Evolutionary conservation across 2,797 vertebrate species (phyloP), one percentile per base, ranked within the genome.

Genomic region (Lacerta bilineata): DNA sequence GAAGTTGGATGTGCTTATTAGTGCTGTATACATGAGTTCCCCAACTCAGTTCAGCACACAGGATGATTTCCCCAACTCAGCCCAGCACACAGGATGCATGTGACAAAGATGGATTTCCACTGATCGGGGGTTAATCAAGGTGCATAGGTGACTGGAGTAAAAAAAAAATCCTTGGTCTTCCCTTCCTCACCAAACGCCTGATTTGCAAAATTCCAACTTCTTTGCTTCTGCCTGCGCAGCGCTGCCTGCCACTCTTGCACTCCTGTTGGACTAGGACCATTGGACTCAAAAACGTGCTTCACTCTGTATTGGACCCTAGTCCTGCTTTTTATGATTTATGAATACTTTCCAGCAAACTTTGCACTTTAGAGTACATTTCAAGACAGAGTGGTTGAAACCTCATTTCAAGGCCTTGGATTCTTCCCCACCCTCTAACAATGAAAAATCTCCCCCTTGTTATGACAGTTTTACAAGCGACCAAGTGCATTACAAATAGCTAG

Each of bases 341-440:
- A 11, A 69, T 50, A 46, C 29, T n/a, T 90, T 87, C 41, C 25
- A 81, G 13, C 1, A 86, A 76, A 84, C 1, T 3, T 15, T 80
- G 87, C n/a, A 84, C 75, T 83, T 80, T 80, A 80, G 74, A 87
- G 74, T 41, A 36, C 6, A 64, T 88, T 91, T 91, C n/a, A 90
- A 88, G 76, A 55, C 74, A 78, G 74, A 76, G n/a, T 85, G 50
- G 83, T 72, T 8, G 2, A 2, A 18, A 90, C 41, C 66, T 75
- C 86, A 75, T 74, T 77, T 90, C 11, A 69, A 10, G 2, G 3
- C 33, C 90, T 75, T 87, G 71, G 43, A 85, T 85, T 88, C 82
- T n/a, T 43, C 46, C 6, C 50, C 80, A 33, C 33, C 10, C 27
- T 36, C 43, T 71, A 91, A 89, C 29, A 1, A 1, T 87, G 80